phyloP scores from a whole-genome alignment of 2,797 vertebrate genomes.

The Picus viridis region DNA sequence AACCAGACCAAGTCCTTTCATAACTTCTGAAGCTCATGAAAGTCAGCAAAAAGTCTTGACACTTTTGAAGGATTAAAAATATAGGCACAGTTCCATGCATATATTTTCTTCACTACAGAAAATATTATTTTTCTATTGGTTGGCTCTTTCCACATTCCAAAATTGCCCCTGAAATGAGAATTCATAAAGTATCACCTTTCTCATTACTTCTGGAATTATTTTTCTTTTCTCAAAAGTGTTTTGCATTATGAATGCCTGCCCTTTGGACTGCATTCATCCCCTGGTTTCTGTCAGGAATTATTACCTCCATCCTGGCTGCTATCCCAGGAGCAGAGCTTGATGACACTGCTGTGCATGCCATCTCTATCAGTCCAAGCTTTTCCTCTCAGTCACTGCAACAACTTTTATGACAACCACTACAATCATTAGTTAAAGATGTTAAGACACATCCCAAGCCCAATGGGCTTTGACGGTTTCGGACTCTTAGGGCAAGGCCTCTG shows the following conservation, averaged over 20 bases:
- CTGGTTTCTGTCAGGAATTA: background rate
- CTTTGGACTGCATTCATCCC: background rate
- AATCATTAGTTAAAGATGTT: background rate
- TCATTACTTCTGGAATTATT: background rate
- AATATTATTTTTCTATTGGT: background rate
- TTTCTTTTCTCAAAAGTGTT: background rate
- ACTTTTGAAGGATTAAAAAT: background rate
- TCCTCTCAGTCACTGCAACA: background rate
- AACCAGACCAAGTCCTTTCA: background rate
- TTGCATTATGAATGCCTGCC: slow-evolving; percentile 45
- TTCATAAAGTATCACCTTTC: background rate
- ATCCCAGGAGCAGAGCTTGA: background rate
- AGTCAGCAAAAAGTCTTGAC: background rate
- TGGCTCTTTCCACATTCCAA: background rate
- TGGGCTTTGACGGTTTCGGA: background rate
- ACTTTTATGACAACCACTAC: background rate
- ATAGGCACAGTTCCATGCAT: background rate
- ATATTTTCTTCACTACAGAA: background rate
- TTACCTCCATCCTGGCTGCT: slow-evolving; percentile 6
- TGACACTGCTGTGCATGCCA: background rate
- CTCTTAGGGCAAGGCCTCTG: background rate
- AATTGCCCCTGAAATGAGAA: background rate
- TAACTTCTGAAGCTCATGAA: background rate
- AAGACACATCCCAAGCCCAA: background rate
- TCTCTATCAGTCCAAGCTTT: background rate